Base-by-base conservation (phyloP, 2,797 vertebrate species). In the Bradypus variegatus region DNA sequence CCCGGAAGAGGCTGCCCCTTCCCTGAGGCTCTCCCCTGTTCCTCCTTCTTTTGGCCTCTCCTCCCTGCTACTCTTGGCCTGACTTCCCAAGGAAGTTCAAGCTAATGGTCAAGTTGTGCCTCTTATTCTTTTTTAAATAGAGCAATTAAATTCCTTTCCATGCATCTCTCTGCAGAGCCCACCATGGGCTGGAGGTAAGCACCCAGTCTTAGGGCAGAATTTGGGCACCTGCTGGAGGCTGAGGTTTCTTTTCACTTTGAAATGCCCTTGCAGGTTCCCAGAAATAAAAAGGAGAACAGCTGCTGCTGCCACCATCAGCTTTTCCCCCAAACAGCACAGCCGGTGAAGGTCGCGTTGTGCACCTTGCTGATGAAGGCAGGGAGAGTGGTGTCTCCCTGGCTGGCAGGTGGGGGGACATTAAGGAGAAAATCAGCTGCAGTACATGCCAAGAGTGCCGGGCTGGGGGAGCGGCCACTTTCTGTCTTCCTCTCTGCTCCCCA, bases 181-280 rank as follows among this genome's bases (percentile, higher is more conserved):
- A 0, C 38, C 33, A 1, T 23, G 8, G n/a, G 16, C 41, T 58
- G 14, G 72, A 25, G 21, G 15, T 60, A 10, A 58, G 62, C 80
- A 13, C 77, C 29, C 81, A 25, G 31, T 41, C 86, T 67, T 60
- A 13, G 6, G 72, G 86, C 77, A 72, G 84, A 82, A 79, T 83
- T 23, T 50, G 72, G 65, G 62, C 78, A 88, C 93, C 81, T 92
- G 76, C 92, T n/a, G 45, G 67, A 94, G 88, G 67, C 72, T 2
- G 31, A 87, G 82, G 36, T 72, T 80, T 64, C 72, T 76, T 78
- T 90, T 94, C 79, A 93, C 94, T 93, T 96, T 96, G 95, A 96
- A 94, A 94, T 80, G 94, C 50, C 94, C 95, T 96, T 95, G 94
- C 86, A 93, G 95, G 58, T 91, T 90, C 95, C 91, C 65, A 78